A percentile compares a stretch with the other conserved stretches of the same genome.
phyloP scores from a whole-genome alignment of 2,113 vertebrate species.

The Pampusana beccarii region DNA sequence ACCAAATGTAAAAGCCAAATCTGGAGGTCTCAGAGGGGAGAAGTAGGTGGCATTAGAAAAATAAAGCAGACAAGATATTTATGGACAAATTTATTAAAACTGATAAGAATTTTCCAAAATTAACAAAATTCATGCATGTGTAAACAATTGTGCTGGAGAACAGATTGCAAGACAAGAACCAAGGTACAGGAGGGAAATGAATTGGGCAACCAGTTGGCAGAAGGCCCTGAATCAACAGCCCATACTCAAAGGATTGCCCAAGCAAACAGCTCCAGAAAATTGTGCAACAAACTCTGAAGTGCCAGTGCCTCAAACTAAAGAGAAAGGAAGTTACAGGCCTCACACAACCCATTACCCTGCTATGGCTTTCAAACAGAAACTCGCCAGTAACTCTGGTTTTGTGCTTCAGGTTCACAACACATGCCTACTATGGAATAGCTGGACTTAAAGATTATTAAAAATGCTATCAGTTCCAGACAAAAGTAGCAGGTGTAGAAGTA shows the following conservation, averaged over 20 bases:
- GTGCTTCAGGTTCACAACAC: not conserved
- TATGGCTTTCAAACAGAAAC: not conserved
- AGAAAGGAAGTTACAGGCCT: not conserved
- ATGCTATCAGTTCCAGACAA: not conserved
- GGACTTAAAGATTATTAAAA: not conserved
- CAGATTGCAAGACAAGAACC: not conserved
- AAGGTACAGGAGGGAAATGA: not conserved
- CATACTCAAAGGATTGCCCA: not conserved
- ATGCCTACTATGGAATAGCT: not conserved
- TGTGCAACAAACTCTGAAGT: not conserved
- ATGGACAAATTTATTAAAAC: not conserved
- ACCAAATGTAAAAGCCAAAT: not conserved
- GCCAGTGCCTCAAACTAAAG: not conserved
- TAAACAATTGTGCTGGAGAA: not conserved
- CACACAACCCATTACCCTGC: not conserved
- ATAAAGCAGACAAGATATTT: not conserved
- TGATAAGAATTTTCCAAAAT: not conserved
- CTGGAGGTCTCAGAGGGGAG: not conserved
- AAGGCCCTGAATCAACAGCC: not conserved
- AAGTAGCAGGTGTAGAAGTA: not conserved
- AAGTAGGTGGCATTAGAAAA: not conserved
- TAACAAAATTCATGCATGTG: not conserved
- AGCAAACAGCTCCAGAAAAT: slow-evolving; percentile 22
- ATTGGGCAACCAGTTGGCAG: slow-evolving; percentile 11
- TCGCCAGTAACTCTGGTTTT: not conserved